Evolutionary conservation across 2,888 invertebrate species (phyloP), one percentile per base, ranked within the genome.

Genomic region (Cabera pusaria): DNA sequence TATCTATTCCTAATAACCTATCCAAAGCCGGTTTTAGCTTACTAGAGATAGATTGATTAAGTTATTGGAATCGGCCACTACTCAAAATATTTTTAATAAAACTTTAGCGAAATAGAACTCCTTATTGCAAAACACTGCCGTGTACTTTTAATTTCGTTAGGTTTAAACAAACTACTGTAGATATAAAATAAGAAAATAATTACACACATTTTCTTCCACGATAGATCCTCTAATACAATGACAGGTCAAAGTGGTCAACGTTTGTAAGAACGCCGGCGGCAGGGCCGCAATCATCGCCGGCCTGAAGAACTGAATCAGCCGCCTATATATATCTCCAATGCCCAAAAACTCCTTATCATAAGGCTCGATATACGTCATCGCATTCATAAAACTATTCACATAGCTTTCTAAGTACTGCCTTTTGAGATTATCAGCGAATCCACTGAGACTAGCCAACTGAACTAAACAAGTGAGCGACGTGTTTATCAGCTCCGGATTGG

Each of bases 381-480:
- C 85, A 37, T 81, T 81, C 50, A 88, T 56, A 39, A 88, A 88
- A 49, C 81, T 73, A 38, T 72, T 83, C 1, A 86, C 86, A 50
- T 87, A 88, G 49, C 85, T 84, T 47, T 86, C 81, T 43, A 86
- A 72, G 57, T 88, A 88, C 44, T 84, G 80, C 42, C 82, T 82
- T 52, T 86, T 88, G 2, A 80, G 46, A 46, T 77, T 75, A 41
- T 61, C 71, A 2, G 70, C 72, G 1, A 78, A 77, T 1, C 88
- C 88, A 43, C 85, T 85, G 9, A 88, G 62, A 58, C 87, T 86
- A 3, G 87, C 88, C 39, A 97, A 80, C 70, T 97, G 97, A 5
- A 95, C 93, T 24, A 98, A 85, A 74, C 97, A 97, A 32, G 92
- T 94, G 38, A 97, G 79, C 0, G 96, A 94, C 45, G 95, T 94